Base-by-base conservation (phyloP, 1,140 invertebrate genomes). In the Sminthurides bifidus region DNA sequence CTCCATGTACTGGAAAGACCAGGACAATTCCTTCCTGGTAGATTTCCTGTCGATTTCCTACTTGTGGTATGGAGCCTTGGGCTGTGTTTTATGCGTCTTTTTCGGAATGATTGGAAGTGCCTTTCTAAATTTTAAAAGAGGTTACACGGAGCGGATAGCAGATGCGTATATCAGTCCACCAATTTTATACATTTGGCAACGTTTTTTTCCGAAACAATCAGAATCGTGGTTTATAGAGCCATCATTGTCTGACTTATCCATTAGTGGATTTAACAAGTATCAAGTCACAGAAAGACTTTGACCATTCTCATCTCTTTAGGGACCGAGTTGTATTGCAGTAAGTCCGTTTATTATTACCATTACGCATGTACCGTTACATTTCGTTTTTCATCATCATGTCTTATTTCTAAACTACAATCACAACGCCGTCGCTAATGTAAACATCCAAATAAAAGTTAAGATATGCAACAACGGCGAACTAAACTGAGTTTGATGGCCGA, bases 21-120 rank as follows among this genome's bases (percentile, higher is more conserved):
- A 52, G 30, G 56, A 55, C 19, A 52, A 61, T 24, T 37, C 44
- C 12, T 38, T 38, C 21, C n/a, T 48, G 19, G 52, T 51, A 27
- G 21, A 41, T 33, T 14, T 63, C 14, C 29, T 59, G 21, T 60
- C 54, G 0, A 52, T 59, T n/a, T 57, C 61, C 2, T 59, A 63
- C 33, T 43, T 59, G 50, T 57, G 53, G 54, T 57, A 57, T 19
- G 37, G 52, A 27, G 49, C 26, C 0, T 31, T 59, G 21, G 45
- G 54, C 3, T 59, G 40, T 24, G 23, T 52, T 14, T 19, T 61
- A 12, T 21, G 40, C 29, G 54, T 61, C 17, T 31, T 61, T 15
- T 38, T 54, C 17, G 60, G 60, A 2, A n/a, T 61, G n/a, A 35
- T 51, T 37, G 23, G 10, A 44, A 51, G 46, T 52, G 10, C 49